Evolutionary conservation across 1,140 invertebrate genomes (phyloP).

Genomic region (Polypedilum vanderplanki): DNA sequence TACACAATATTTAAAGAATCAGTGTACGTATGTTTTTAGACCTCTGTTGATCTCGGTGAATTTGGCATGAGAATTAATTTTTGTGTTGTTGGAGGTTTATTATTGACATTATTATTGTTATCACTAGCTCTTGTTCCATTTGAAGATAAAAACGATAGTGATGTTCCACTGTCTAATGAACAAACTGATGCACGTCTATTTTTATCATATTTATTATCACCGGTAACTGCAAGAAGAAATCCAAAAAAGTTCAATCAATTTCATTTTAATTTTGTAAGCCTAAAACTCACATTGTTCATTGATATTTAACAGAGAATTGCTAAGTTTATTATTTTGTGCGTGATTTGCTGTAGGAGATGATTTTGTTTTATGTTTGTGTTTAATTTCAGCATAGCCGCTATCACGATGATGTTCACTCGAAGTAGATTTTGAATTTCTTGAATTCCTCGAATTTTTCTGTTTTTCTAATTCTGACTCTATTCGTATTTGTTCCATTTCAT

Average conservation of each 20-base stretch:
- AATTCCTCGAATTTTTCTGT: conserved; percentile 58
- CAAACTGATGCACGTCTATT: conserved; percentile 75
- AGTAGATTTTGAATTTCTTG: conserved; percentile 37
- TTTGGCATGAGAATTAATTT: conserved; percentile 19
- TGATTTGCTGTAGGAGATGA: conserved; percentile 37
- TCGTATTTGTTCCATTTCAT: conserved; percentile 86
- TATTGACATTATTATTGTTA: not conserved
- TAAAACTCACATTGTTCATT: conserved; percentile 84
- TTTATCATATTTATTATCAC: conserved; percentile 36
- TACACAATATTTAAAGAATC: not conserved
- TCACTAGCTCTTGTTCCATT: conserved; percentile 9
- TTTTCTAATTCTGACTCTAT: conserved; percentile 76
- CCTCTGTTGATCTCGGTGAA: not conserved
- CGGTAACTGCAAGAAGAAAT: not conserved
- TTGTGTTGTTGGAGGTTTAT: not conserved
- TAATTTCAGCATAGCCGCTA: conserved; percentile 85
- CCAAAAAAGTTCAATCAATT: not conserved
- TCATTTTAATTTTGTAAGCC: not conserved
- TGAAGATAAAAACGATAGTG: conserved; percentile 54
- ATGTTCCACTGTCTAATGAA: conserved; percentile 85
- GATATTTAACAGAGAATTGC: conserved; percentile 90
- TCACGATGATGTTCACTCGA: conserved; percentile 66
- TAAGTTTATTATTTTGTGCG: conserved; percentile 57
- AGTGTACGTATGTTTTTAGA: not conserved
- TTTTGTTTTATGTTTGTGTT: conserved; percentile 47